Base-by-base conservation (phyloP, 2,797 vertebrate genomes). In the Gila robusta region DNA sequence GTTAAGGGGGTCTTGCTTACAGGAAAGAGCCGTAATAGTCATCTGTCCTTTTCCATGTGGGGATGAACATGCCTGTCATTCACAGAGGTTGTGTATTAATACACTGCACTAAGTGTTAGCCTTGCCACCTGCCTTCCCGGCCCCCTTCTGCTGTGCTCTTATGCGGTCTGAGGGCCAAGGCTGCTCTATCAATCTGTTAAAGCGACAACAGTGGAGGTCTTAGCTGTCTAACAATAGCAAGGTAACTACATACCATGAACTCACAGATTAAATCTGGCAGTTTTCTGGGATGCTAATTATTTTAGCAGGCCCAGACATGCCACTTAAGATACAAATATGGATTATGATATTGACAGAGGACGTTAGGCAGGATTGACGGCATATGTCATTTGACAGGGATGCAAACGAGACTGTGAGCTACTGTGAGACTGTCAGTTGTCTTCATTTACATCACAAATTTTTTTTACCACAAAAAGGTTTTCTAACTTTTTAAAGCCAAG, bases 201-300 rank as follows among this genome's bases (percentile, higher is more conserved):
- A 88, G 86, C 62, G 82, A 86, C 88, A 90, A 89, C 80, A 89
- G 83, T 73, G 79, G 69, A 83, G 72, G 74, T 80, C 83, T 85
- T 83, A 62, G 56, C 26, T 64, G 28, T 52, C 88, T 85, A 87
- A 89, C 86, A 90, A 90, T 89, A 90, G 88, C 72, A 39, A 39
- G 32, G 82, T 77, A 88, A 86, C 79, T 49, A 80, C 71, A 83
- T 69, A 78, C 78, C 89, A 76, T 62, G 69, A 81, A 85, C 79
- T 76, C 71, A 81, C 90, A 89, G 93, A 93, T 91, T 94, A 93
- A 95, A 95, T 92, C 89, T 92, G 91, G 92, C 86, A 88, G 90
- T 88, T 88, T 92, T 91, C 32, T 90, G 88, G 69, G 81, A 87
- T 90, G 89, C 91, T 95, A 95, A 95, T 94, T 89, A 82, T 91